phyloP scores from a whole-genome alignment of 2,888 invertebrate species.

The Himalopsyche kuldschensis region DNA sequence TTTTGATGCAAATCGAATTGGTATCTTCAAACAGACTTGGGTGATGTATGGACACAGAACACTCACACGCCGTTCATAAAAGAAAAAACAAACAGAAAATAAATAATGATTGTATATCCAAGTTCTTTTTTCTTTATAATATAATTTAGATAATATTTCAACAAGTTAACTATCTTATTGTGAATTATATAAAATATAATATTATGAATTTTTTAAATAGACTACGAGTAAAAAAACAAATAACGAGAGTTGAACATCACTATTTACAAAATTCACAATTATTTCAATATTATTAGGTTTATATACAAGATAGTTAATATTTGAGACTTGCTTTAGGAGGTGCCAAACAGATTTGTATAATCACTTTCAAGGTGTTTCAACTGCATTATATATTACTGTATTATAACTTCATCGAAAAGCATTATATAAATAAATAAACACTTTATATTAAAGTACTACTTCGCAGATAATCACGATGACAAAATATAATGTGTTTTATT shows the following conservation, averaged over 20 bases:
- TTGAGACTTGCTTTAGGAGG: background rate
- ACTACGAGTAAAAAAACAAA: slow-evolving; percentile 27
- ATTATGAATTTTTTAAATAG: slow-evolving; percentile 23
- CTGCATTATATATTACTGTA: no score
- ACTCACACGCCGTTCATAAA: slow-evolving; percentile 6
- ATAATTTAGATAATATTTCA: slow-evolving; percentile 18
- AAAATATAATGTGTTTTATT: no score
- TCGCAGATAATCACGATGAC: no score
- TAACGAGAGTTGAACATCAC: slow-evolving; percentile 26
- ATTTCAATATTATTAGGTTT: background rate
- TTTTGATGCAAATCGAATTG: background rate
- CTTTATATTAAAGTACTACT: no score
- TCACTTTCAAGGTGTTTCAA: no score
- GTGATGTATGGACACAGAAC: slow-evolving; percentile 11
- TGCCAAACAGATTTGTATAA: background rate
- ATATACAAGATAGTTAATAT: background rate
- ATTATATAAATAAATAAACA: no score
- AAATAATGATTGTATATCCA: slow-evolving; percentile 13
- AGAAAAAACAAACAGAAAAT: background rate
- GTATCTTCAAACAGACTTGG: slow-evolving; percentile 1
- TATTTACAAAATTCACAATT: slow-evolving; percentile 29
- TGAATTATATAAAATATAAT: slow-evolving; percentile 27
- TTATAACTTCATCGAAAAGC: no score
- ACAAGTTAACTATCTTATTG: slow-evolving; percentile 7
- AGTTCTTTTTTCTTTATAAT: slow-evolving; percentile 16